A percentile compares a stretch with the other conserved stretches of the same genome.
phyloP scores from a whole-genome alignment of 2,113 vertebrate genomes.

The Uria lomvia region DNA sequence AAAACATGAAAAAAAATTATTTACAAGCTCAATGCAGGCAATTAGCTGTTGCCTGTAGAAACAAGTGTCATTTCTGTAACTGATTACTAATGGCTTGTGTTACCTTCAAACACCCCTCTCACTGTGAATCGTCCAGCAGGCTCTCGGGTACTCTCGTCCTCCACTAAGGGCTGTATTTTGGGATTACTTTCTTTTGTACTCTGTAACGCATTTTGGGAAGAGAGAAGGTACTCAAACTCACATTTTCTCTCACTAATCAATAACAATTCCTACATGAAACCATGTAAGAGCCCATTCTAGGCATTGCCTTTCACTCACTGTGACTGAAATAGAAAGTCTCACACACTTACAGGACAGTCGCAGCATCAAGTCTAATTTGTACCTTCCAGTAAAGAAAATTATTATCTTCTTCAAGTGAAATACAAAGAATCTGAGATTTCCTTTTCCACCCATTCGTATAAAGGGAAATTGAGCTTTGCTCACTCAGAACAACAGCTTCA shows the following conservation, averaged over 20 bases:
- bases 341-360: background rate
- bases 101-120: background rate
- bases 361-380: background rate
- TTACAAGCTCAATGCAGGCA: background rate
- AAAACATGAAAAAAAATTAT: background rate
- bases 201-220: background rate
- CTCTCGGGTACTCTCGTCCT: background rate
- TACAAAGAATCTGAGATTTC: background rate
- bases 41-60: background rate
- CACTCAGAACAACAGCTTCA: background rate
- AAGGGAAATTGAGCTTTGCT: background rate
- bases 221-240: background rate
- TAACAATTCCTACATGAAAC: background rate
- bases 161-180: background rate
- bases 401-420: background rate
- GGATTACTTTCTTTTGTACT: background rate
- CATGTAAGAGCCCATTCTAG: accelerated
- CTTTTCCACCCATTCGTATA: background rate
- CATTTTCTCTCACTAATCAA: background rate
- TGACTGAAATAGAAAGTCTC: background rate
- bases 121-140: background rate
- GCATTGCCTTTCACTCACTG: background rate
- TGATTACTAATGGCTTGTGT: background rate
- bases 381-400: background rate
- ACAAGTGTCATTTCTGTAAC: background rate